A percentile compares a stretch with the other conserved stretches of the same genome.
These are phyloP conservation scores for Glossosoma conforme DNA, from an alignment of 1,140 invertebrate species.

Conservation along the genomic window DNA sequence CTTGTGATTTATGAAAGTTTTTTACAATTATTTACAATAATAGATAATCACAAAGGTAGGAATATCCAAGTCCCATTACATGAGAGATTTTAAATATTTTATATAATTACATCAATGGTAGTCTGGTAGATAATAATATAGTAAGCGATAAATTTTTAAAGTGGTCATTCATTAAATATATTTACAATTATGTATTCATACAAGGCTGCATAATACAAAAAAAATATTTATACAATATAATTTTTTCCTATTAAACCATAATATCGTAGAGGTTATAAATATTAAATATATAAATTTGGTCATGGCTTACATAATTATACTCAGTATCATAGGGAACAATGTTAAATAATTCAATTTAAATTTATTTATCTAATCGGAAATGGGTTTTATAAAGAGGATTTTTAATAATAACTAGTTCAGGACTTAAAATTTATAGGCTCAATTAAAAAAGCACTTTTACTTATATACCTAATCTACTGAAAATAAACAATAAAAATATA, in stretches of 20 bases:
- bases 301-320: slow-evolving; percentile 30
- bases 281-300: slow-evolving; percentile 28
- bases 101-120: too few relatives aligned
- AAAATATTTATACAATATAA: slow-evolving; percentile 23
- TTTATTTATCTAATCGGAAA: too few relatives aligned
- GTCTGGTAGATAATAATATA: too few relatives aligned
- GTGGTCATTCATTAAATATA: slow-evolving; percentile 28
- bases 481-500: too few relatives aligned
- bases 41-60: slow-evolving; percentile 28
- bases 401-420: too few relatives aligned
- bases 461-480: too few relatives aligned
- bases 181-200: slow-evolving; percentile 18
- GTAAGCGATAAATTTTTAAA: slow-evolving; percentile 26
- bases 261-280: too few relatives aligned
- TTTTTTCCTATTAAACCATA: slow-evolving; percentile 25
- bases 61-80: slow-evolving; percentile 21
- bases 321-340: too few relatives aligned
- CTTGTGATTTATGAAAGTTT: slow-evolving; percentile 30
- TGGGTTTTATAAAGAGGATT: too few relatives aligned
- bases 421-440: too few relatives aligned
- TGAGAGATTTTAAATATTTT: slow-evolving; percentile 13
- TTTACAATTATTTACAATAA: slow-evolving; percentile 31
- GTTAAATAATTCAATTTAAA: too few relatives aligned
- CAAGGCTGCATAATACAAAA: slow-evolving; percentile 27
- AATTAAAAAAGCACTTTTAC: too few relatives aligned